A percentile compares a stretch with the other conserved stretches of the same genome.
Evolutionary conservation across 2,113 vertebrate genomes (phyloP).

Genomic region (Ploceus nigricollis): DNA sequence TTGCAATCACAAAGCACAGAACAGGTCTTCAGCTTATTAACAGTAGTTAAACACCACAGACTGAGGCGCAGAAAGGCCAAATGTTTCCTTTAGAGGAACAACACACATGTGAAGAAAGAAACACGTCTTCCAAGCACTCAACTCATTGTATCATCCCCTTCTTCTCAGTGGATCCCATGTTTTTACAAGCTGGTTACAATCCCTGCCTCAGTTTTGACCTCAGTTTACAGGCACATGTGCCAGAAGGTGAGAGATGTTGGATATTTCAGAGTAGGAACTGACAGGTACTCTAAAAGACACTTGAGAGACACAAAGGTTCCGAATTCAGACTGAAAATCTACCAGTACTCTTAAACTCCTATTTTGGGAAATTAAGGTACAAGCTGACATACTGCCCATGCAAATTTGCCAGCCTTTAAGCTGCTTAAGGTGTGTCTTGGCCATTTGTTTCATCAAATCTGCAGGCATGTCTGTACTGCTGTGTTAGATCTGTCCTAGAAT

Average conservation of each 20-base stretch:
- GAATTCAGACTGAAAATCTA: background rate
- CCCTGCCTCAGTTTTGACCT: background rate
- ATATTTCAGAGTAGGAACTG: background rate
- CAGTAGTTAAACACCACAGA: background rate
- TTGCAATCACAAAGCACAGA: background rate
- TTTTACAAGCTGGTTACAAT: background rate
- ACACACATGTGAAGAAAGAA: background rate
- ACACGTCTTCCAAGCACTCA: background rate
- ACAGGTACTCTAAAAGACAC: background rate
- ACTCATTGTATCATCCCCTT: background rate
- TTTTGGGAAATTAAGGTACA: background rate
- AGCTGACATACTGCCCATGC: background rate
- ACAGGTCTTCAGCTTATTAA: background rate
- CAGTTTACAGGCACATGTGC: background rate
- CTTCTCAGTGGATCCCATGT: background rate
- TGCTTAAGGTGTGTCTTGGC: background rate
- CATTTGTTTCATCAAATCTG: background rate
- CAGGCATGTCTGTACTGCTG: background rate
- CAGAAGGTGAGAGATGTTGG: background rate
- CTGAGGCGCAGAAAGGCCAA: background rate
- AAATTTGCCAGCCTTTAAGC: background rate
- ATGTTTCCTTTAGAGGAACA: background rate
- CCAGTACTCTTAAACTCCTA: background rate
- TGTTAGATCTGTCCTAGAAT: background rate
- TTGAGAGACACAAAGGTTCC: background rate